phyloP scores from a whole-genome alignment of 2,113 vertebrate genomes.

The Oryzias curvinotus region DNA sequence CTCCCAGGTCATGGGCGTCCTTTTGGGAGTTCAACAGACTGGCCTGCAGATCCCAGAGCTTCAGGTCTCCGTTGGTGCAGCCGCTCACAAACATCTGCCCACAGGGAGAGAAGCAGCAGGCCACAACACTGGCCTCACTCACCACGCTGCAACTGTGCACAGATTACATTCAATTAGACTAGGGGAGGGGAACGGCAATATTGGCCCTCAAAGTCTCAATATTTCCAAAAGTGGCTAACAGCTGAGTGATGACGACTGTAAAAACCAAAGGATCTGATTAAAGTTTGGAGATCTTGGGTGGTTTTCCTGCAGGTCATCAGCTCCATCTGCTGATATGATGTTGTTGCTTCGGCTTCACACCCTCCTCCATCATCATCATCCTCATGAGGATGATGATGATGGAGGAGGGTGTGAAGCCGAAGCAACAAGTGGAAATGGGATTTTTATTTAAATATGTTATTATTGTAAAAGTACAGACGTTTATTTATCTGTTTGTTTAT shows the following conservation, averaged over 20 bases:
- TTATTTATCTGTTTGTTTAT: neutral
- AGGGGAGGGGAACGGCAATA: neutral
- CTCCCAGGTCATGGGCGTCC: slow-evolving; percentile 85
- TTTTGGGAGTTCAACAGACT: slow-evolving; percentile 80
- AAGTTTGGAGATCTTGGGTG: too few species aligned
- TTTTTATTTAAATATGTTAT: neutral
- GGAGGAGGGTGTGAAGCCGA: too few species aligned
- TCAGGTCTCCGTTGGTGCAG: slow-evolving; percentile 85
- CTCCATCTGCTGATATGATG: too few species aligned
- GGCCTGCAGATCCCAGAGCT: slow-evolving; percentile 83
- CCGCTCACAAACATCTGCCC: slow-evolving; percentile 85
- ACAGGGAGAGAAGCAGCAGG: slow-evolving; percentile 85
- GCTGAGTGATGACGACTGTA: too few species aligned
- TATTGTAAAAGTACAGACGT: too few species aligned
- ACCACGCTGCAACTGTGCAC: slow-evolving; percentile 73
- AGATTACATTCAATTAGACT: neutral
- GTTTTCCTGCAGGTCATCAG: too few species aligned
- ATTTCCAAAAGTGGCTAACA: neutral
- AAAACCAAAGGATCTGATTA: too few species aligned
- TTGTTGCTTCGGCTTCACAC: too few species aligned
- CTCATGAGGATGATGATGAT: too few species aligned
- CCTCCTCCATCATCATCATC: too few species aligned
- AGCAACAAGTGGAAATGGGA: too few species aligned
- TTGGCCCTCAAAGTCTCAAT: neutral
- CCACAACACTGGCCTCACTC: slow-evolving; percentile 83